These are phyloP conservation scores for Cryptops parisi DNA, from an alignment of 2,888 invertebrate genomes.

Conservation along the genomic window DNA sequence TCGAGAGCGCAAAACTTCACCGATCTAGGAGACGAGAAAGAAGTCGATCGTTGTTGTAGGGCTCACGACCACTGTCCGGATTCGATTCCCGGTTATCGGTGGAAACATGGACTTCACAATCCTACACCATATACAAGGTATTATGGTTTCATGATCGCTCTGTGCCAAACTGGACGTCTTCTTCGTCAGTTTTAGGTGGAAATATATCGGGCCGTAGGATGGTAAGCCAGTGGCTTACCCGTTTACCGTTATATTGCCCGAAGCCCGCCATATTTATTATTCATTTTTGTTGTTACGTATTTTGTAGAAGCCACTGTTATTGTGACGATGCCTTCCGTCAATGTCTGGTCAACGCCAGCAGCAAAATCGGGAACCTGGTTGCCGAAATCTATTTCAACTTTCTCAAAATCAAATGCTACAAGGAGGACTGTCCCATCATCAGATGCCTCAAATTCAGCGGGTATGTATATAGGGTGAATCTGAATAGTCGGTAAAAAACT, in stretches of 20 bases:
- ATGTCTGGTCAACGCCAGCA: conserved; percentile 58
- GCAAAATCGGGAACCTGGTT: conserved; percentile 52
- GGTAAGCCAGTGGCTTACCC: too few species aligned
- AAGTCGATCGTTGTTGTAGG: conserved; percentile 66
- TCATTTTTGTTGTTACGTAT: conserved; percentile 13
- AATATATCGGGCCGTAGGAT: too few species aligned
- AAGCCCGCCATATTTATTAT: conserved; percentile 2
- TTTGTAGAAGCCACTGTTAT: conserved; percentile 59
- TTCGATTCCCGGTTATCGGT: conserved; percentile 50
- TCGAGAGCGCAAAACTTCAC: conserved; percentile 70
- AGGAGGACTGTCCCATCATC: conserved; percentile 33
- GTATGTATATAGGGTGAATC: too few species aligned
- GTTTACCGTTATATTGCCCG: too few species aligned
- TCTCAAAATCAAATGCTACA: conserved; percentile 55
- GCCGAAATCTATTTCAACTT: conserved; percentile 63
- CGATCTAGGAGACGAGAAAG: conserved; percentile 59
- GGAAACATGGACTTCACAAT: conserved; percentile 68
- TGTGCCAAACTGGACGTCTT: too few species aligned
- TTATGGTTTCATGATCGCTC: too few species aligned
- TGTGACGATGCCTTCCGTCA: conserved; percentile 71
- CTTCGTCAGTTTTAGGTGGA: background rate
- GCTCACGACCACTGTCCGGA: conserved; percentile 81
- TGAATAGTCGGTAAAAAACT: too few species aligned
- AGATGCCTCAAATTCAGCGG: conserved; percentile 22
- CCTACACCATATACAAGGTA: conserved; percentile 65